These are phyloP conservation scores for Heliothis virescens DNA, from an alignment of 1,140 invertebrate species.

Conservation along the genomic window DNA sequence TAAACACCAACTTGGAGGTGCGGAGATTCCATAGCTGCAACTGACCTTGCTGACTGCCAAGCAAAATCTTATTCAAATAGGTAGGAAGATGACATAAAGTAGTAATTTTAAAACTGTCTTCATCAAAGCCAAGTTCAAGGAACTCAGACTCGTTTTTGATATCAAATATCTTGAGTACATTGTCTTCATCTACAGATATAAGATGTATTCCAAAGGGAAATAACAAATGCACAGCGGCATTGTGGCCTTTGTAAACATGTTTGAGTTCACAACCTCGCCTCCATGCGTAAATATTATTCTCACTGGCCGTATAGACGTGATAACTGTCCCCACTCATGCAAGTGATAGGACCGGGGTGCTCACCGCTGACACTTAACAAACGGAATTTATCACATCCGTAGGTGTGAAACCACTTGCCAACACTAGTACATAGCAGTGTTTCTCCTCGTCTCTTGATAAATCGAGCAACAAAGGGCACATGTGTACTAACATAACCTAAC, in stretches of 20 bases:
- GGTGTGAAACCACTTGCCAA: constrained; percentile 96
- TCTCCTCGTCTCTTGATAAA: constrained; percentile 95
- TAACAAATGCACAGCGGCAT: constrained; percentile 91
- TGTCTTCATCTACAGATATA: constrained; percentile 94
- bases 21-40: constrained; percentile 97
- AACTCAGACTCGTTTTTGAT: constrained; percentile 91
- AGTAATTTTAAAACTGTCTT: constrained; percentile 91
- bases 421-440: constrained; percentile 95
- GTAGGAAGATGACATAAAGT: constrained; percentile 95
- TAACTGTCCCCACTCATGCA: constrained; percentile 92
- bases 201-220: constrained; percentile 95
- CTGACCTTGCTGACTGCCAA: constrained; percentile 95
- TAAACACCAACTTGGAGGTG: constrained; percentile 92
- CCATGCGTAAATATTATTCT: constrained; percentile 94
- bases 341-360: constrained; percentile 93
- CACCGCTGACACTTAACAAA: constrained; percentile 93
- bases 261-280: constrained; percentile 94
- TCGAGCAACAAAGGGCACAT: constrained; percentile 94
- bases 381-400: constrained; percentile 95
- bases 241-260: constrained; percentile 93
- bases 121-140: constrained; percentile 90
- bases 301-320: constrained; percentile 94
- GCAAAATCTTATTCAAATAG: constrained; percentile 97
- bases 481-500: constrained; percentile 97
- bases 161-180: constrained; percentile 94